These are phyloP conservation scores for Macrosiphum euphorbiae DNA, from an alignment of 2,888 invertebrate species.

Conservation along the genomic window DNA sequence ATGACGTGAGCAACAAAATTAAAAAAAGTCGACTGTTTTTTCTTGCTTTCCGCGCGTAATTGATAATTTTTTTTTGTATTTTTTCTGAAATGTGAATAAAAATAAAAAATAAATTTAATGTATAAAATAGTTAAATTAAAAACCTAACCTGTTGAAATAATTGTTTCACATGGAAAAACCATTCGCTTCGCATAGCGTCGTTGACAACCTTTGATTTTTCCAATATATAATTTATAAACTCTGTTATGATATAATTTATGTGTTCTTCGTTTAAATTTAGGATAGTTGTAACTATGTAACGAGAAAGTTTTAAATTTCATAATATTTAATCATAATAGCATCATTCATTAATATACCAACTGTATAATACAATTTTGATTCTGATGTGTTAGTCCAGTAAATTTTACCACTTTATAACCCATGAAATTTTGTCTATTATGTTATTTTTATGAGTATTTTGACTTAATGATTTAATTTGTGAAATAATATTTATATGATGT, in stretches of 20 bases:
- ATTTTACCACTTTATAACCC: neutral
- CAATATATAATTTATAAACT: neutral
- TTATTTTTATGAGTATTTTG: neutral
- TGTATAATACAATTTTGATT: neutral
- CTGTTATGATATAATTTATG: neutral
- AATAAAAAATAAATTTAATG: neutral
- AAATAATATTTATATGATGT: neutral
- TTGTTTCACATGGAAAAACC: slow-evolving; percentile 10
- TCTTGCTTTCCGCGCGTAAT: neutral
- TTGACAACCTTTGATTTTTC: neutral
- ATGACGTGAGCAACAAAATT: slow-evolving; percentile 25
- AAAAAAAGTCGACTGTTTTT: slow-evolving; percentile 1
- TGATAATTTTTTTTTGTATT: neutral
- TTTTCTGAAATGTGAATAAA: slow-evolving; percentile 17
- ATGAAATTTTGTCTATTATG: neutral
- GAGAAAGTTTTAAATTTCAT: neutral
- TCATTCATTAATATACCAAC: neutral
- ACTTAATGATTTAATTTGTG: neutral
- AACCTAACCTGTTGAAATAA: neutral
- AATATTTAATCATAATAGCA: neutral
- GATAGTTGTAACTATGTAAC: neutral
- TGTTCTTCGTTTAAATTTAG: neutral
- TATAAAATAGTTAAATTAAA: neutral
- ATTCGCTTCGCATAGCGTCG: neutral
- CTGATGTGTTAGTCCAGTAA: neutral